Evolutionary conservation across 2,113 vertebrate genomes (phyloP).

Genomic region (Craseonycteris thonglongyai): DNA sequence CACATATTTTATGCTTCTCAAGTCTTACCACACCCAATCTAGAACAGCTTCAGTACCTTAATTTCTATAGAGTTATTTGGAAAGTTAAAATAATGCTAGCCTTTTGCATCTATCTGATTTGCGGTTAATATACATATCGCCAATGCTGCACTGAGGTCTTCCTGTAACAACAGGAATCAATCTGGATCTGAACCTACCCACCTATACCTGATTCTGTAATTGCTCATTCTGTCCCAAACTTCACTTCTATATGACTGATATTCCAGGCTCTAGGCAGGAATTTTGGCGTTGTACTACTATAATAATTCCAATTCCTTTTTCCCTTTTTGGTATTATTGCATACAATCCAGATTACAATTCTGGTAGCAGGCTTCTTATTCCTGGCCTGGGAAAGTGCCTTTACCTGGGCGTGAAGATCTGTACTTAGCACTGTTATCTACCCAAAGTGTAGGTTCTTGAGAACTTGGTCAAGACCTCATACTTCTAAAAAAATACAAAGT

Average conservation of each 20-base stretch:
- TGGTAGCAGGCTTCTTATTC: background rate
- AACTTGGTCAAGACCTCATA: background rate
- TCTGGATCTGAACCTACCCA: background rate
- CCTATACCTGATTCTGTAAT: background rate
- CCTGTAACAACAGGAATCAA: background rate
- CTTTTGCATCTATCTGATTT: background rate
- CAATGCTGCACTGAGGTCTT: background rate
- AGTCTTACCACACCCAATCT: background rate
- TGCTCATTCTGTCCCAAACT: background rate
- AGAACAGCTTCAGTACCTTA: background rate
- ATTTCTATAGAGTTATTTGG: background rate
- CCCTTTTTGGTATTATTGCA: background rate
- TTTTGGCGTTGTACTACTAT: background rate
- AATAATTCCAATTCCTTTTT: background rate
- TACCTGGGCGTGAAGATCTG: background rate
- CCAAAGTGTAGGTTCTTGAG: background rate
- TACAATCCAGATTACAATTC: background rate
- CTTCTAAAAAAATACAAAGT: background rate
- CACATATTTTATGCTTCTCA: background rate
- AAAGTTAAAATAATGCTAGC: background rate
- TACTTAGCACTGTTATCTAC: background rate
- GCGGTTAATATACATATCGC: background rate
- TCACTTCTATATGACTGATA: background rate
- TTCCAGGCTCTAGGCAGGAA: background rate
- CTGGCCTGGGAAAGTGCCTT: background rate